phyloP scores from a whole-genome alignment of 2,888 invertebrate genomes.

The Netelia inedita region DNA sequence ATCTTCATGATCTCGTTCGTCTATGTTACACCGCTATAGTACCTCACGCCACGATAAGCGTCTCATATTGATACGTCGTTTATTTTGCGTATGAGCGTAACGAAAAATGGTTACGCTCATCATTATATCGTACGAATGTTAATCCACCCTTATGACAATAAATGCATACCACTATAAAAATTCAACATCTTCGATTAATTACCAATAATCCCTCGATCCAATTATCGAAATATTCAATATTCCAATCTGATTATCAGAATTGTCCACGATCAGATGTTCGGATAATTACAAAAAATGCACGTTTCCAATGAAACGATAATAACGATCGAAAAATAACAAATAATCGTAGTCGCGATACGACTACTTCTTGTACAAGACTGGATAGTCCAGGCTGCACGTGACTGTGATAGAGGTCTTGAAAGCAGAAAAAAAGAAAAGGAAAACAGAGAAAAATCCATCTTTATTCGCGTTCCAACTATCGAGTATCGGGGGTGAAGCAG shows the following conservation, averaged over 20 bases:
- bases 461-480: slow-evolving; percentile 33
- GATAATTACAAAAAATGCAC: background rate
- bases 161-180: slow-evolving; percentile 75
- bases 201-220: background rate
- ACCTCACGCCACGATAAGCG: slow-evolving; percentile 75
- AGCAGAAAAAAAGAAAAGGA: too few relatives aligned
- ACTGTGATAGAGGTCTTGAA: slow-evolving; percentile 9
- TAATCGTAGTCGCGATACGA: slow-evolving; percentile 2
- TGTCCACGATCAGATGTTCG: background rate
- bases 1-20: slow-evolving; percentile 79
- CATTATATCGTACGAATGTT: slow-evolving; percentile 63
- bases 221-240: background rate
- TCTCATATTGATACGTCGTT: slow-evolving; percentile 57
- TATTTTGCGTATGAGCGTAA: slow-evolving; percentile 78
- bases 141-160: slow-evolving; percentile 74
- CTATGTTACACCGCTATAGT: slow-evolving; percentile 77
- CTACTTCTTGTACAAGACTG: background rate
- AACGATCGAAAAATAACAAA: background rate
- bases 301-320: background rate
- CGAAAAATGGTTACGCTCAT: slow-evolving; percentile 71
- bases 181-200: background rate
- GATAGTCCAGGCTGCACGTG: background rate
- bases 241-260: background rate
- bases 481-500: slow-evolving; percentile 53
- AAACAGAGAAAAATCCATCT: slow-evolving; percentile 24